Conservation (phyloP, 2,797 vertebrate genomes). For the Alectoris magna region DNA sequence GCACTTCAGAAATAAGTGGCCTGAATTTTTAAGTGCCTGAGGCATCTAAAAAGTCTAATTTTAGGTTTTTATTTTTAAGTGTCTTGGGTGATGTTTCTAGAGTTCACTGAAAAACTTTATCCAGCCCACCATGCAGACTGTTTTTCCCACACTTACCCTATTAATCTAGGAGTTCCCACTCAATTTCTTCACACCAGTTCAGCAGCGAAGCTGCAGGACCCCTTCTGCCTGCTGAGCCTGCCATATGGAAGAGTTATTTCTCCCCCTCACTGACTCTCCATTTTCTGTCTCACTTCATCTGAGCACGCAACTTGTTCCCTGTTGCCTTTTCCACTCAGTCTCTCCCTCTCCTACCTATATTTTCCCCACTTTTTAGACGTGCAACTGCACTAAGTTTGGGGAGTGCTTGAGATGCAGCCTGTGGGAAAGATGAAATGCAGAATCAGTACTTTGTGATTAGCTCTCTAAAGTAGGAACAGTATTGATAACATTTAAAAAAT, state of each 20-base stretch:
- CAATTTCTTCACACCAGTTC: constrained; percentile 65
- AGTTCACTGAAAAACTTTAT: constrained; percentile 43
- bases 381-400: background rate
- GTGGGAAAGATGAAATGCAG: background rate
- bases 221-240: constrained; percentile 55
- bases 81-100: constrained; percentile 32
- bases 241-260: constrained; percentile 60
- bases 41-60: constrained; percentile 38
- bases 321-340: background rate
- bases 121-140: constrained; percentile 63
- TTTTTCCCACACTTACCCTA: constrained; percentile 54
- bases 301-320: background rate
- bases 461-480: background rate
- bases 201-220: constrained; percentile 32
- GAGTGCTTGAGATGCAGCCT: background rate
- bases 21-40: constrained; percentile 44
- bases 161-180: constrained; percentile 64
- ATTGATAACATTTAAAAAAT: background rate
- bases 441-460: background rate
- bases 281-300: constrained; percentile 1
- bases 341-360: background rate
- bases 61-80: constrained; percentile 39
- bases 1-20: constrained; percentile 41
- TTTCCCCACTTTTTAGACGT: background rate
- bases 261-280: constrained; percentile 6